Conservation (phyloP, 2,888 invertebrate genomes). For the Tinea trinotella region DNA sequence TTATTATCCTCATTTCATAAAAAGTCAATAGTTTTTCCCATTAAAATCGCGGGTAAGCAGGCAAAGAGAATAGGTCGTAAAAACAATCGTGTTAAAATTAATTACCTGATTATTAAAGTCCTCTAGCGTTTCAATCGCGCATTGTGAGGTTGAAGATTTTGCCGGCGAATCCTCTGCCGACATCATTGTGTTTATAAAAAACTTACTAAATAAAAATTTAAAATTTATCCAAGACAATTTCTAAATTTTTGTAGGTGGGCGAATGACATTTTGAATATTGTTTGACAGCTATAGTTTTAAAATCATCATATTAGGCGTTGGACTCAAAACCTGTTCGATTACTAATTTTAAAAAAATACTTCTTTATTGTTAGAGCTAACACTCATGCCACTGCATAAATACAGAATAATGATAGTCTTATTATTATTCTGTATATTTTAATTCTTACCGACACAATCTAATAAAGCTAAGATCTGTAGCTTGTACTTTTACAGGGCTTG, state of each 20-base stretch:
- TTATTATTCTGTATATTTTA: no score
- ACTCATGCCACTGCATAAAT: no score
- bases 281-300: constrained; percentile 1
- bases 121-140: constrained; percentile 45
- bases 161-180: constrained; percentile 46
- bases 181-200: constrained; percentile 29
- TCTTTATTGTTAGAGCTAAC: background rate
- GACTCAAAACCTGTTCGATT: no score
- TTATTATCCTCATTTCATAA: no score
- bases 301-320: no score
- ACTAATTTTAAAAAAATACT: background rate
- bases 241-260: constrained; percentile 8
- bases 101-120: constrained; percentile 53
- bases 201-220: background rate
- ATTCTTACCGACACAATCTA: no score
- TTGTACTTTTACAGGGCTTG: no score
- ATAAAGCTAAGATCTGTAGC: no score
- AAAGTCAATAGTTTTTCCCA: no score
- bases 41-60: background rate
- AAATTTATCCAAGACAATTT: background rate
- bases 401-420: no score
- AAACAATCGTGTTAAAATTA: background rate
- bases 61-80: background rate
- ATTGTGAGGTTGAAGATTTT: constrained; percentile 42
- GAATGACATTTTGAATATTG: background rate